These are phyloP conservation scores for Mandrillus leucophaeus DNA, from an alignment of 2,113 vertebrate species.

Conservation along the genomic window DNA sequence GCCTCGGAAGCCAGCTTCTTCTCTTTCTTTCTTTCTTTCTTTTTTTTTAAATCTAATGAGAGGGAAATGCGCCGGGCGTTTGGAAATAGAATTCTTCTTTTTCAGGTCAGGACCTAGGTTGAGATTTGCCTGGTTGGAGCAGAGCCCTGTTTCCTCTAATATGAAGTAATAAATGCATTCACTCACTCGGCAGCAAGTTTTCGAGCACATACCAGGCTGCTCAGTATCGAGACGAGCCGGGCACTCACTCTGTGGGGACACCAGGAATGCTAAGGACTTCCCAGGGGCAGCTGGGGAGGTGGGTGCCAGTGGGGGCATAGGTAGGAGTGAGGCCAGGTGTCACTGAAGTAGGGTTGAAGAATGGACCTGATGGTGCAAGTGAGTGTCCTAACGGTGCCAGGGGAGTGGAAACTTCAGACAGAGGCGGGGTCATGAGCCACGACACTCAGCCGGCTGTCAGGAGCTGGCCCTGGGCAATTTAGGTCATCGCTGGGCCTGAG, in stretches of 20 bases:
- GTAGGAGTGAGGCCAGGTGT: background rate
- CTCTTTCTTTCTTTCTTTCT: background rate
- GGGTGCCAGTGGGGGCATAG: background rate
- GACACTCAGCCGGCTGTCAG: background rate
- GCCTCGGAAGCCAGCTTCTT: slow-evolving; percentile 30
- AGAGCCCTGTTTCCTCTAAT: background rate
- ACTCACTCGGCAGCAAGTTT: background rate
- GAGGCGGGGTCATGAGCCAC: accelerated
- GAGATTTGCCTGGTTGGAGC: background rate
- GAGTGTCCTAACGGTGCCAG: background rate
- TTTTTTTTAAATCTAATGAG: slow-evolving; percentile 44
- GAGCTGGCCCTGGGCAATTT: background rate
- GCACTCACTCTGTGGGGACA: background rate
- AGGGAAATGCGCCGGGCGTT: background rate
- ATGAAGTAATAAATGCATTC: background rate
- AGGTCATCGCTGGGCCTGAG: background rate
- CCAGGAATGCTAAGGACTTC: accelerated
- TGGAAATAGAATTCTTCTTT: slow-evolving; percentile 39
- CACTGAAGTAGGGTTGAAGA: background rate
- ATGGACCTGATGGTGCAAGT: no score
- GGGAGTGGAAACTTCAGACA: background rate
- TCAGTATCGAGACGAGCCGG: background rate
- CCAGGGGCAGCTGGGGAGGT: background rate
- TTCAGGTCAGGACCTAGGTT: slow-evolving; percentile 42
- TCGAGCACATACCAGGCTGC: no score